A percentile compares a stretch with the other conserved stretches of the same genome.
These are phyloP conservation scores for Pipra filicauda DNA, from an alignment of 2,113 vertebrate species.

Conservation along the genomic window DNA sequence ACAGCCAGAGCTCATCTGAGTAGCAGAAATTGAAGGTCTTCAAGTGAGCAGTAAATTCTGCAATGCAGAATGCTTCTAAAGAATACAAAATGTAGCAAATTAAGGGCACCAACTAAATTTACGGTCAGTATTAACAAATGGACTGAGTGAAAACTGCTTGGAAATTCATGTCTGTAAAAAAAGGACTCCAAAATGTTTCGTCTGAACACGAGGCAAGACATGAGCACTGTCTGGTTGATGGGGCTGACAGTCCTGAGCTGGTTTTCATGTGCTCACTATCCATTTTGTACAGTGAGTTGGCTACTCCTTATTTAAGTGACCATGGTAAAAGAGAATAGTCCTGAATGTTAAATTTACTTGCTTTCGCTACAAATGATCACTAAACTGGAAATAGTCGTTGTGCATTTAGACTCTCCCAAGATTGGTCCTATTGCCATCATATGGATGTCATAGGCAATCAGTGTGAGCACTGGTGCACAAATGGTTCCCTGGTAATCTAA, in stretches of 20 bases:
- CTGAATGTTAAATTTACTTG: not conserved
- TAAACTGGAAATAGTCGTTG: not conserved
- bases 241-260: not conserved
- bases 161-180: not conserved
- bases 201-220: not conserved
- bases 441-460: constrained; percentile 32
- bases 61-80: not conserved
- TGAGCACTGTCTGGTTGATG: not conserved
- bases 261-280: not conserved
- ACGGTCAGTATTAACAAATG: not conserved
- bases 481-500: not conserved
- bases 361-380: not conserved
- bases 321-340: not conserved
- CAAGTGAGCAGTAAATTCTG: constrained; percentile 10
- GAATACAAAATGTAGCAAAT: constrained; percentile 1
- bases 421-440: not conserved
- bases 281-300: not conserved
- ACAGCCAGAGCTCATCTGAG: constrained; percentile 25
- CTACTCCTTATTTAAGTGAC: not conserved
- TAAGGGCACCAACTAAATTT: not conserved
- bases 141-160: not conserved
- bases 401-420: not conserved
- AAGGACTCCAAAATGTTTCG: not conserved
- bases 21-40: constrained; percentile 10
- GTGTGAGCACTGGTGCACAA: not conserved